These are phyloP conservation scores for Pterocles burchelli DNA, from an alignment of 2,113 vertebrate species.

Conservation along the genomic window DNA sequence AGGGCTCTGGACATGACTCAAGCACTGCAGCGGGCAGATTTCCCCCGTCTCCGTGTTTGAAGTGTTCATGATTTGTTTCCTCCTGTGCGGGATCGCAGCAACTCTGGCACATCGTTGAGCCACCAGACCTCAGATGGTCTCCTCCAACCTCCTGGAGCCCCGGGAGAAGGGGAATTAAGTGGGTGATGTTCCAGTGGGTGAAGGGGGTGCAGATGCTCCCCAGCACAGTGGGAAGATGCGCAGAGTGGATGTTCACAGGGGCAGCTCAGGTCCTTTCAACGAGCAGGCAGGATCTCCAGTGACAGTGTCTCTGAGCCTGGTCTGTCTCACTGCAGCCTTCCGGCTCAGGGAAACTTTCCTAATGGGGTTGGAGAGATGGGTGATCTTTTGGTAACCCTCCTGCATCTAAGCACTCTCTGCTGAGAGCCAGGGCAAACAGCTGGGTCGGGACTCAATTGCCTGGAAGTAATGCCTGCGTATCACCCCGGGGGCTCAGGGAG, in stretches of 20 bases:
- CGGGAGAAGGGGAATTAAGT: background rate
- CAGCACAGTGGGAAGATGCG: rapidly evolving
- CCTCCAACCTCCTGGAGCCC: background rate
- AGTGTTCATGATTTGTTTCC: background rate
- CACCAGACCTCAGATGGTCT: background rate
- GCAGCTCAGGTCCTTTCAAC: background rate
- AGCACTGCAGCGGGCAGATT: rapidly evolving
- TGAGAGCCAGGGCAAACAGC: background rate
- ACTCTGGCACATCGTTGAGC: background rate
- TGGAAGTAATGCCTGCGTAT: rapidly evolving
- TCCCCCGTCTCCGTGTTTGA: background rate
- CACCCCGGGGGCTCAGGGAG: rapidly evolving
- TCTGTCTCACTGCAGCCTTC: background rate
- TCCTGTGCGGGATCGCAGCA: background rate
- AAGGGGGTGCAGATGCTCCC: background rate
- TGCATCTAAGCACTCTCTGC: background rate
- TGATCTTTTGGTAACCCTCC: background rate
- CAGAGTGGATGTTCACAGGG: rapidly evolving
- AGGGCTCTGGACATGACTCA: rapidly evolving
- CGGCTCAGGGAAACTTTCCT: slow-evolving; percentile 25
- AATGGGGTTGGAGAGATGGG: background rate
- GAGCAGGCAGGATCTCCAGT: background rate
- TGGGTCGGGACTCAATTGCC: rapidly evolving
- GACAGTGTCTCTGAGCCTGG: background rate
- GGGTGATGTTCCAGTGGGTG: rapidly evolving